Evolutionary conservation across 1,140 invertebrate genomes (phyloP), one percentile per base, ranked within the genome.

Genomic region (Drosophila kepulauana): DNA sequence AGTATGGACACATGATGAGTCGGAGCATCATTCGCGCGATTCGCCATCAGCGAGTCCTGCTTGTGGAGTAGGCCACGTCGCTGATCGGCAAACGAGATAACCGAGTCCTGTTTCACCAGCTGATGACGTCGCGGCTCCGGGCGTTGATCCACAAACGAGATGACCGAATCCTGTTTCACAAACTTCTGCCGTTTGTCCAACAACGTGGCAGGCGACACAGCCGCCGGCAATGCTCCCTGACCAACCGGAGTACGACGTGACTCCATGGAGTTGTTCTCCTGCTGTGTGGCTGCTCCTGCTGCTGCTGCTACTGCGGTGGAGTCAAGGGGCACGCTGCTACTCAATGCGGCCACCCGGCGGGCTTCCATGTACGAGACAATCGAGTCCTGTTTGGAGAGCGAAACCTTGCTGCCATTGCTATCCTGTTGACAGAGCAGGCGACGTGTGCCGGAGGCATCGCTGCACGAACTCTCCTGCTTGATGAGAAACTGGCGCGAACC

Each of bases 21-120:
- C 66, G 68, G 82, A 35, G 86, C 91, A 70, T 92, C 91, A 45
- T 79, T 81, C 57, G 78, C 62, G 4, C 91, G 88, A 70, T 90
- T 92, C 54, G 81, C 71, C 25, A 92, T 88, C 28, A 92, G 74
- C 7, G 92, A 92, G 38, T 92, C 92, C 74, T 92, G 92, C 45
- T 92, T 92, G 48, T 86, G 79, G 15, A 92, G 85, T 6, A 88
- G 43, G 0, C 92, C 82, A 3, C 92, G 89, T 6, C 81, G 84
- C 65, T 92, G 91, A 64, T 92, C 92, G 51, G 92, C 92, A 54
- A 92, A 92, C 20, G 92, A 92, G 35, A 92, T 92, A 8, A 92
- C 92, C 33, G 92, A 92, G 41, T 92, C 92, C 75, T 92, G 92
- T 46, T 92, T 92, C 0, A 92, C 92, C 25, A 92, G 69, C 61